Evolutionary conservation across 2,113 vertebrate genomes (phyloP), one percentile per base, ranked within the genome.

Genomic region (Caloenas nicobarica): DNA sequence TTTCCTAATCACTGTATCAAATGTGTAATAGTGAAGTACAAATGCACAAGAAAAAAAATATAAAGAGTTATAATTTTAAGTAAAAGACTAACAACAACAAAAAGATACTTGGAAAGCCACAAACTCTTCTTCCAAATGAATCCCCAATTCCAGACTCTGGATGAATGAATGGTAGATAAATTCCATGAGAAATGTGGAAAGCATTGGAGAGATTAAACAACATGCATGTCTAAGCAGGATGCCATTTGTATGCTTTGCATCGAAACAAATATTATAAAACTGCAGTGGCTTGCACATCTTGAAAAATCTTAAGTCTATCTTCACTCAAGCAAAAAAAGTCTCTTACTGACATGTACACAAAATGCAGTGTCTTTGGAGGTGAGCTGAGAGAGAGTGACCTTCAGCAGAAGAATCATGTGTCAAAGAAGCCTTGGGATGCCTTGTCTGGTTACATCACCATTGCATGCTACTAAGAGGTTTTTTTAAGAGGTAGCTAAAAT

Each of bases 21-120:
- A 88, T 36, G 1, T 24, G 4, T 34, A 62, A 46, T 31, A 81
- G 58, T 3, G 4, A 79, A 44, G 4, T 58, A 54, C 29, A 70
- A 89, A 46, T 46, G 44, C 44, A 46, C 44, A 73, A 1, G 0
- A 24, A 50, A 89, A 73, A 1, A 1, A 2, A 2, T 5, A 21
- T 4, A 62, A 16, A 17, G 16, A 54, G 24, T 84, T 83, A 26
- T 44, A 0, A 24, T 78, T 65, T 74, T 2, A 58, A 85, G 57
- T 46, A n/a, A 65, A 91, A 81, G 16, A 24, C 26, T 38, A 68
- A 26, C 16, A 58, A 28, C 26, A 36, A 33, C 3, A 61, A 53
- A 19, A 11, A 51, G 13, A 38, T 17, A 38, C 38, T 19, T 57
- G 18, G 25, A 89, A 73, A 7, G 12, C 15, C 33, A n/a, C 22